Conservation (phyloP, 2,113 vertebrate species). For the Tylochromis polylepis region DNA sequence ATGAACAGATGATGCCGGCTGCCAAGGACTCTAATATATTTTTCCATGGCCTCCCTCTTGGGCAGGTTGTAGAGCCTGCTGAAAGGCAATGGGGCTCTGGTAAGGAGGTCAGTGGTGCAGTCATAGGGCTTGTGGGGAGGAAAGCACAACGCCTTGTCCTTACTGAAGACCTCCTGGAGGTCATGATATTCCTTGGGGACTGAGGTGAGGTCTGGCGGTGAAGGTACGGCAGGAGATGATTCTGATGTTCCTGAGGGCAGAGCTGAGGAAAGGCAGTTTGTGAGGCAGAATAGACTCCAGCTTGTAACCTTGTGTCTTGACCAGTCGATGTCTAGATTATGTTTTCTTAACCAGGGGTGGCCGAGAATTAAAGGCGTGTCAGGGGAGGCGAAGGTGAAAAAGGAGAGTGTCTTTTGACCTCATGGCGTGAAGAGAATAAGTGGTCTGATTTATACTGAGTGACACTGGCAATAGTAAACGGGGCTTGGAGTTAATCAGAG, state of each 20-base stretch:
- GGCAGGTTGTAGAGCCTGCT: no score
- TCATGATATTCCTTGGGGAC: neutral
- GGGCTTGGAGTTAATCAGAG: neutral
- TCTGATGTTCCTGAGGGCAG: neutral
- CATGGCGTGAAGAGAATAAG: neutral
- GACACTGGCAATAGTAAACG: neutral
- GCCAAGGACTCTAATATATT: no score
- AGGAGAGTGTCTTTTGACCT: neutral
- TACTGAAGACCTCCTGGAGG: neutral
- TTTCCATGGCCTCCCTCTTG: no score
- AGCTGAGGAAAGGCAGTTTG: neutral
- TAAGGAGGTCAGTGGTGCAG: no score
- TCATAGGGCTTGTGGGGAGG: no score
- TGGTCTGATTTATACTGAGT: neutral
- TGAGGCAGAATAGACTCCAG: neutral
- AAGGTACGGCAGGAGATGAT: neutral
- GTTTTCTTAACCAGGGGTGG: neutral
- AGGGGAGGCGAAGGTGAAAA: neutral
- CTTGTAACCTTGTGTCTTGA: neutral
- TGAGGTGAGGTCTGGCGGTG: neutral
- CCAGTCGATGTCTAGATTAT: neutral
- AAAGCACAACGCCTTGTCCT: neutral
- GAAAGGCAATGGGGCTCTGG: no score
- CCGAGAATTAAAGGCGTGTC: neutral
- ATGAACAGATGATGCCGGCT: no score